Evolutionary conservation across 1,140 invertebrate species (phyloP), one percentile per base, ranked within the genome.

Genomic region (Belonocnema kinseyi): DNA sequence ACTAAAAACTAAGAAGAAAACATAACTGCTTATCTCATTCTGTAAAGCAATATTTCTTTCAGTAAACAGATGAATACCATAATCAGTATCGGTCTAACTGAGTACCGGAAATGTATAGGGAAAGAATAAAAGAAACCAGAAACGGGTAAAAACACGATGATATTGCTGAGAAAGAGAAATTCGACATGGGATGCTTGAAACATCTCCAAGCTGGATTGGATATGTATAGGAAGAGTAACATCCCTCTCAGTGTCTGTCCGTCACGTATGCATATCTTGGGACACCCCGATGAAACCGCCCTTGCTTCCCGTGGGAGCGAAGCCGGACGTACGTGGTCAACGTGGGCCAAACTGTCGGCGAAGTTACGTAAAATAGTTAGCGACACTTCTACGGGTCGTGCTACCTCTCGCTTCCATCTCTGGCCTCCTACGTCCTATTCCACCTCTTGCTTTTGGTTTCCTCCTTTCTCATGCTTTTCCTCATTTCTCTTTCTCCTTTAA

Each of bases 301-400:
- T 85, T 86, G 83, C 82, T 73, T 87, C 91, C 89, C 90, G 77
- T 82, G 90, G 88, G 90, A 91, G 85, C 80, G 78, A 83, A 85
- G 84, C 88, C 89, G 90, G 89, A 91, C 88, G 90, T 90, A 91
- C 90, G 90, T 91, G 91, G 91, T 92, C 91, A 92, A 90, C 91
- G 85, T 86, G 88, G 87, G 86, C 87, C 89, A 92, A 92, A 91
- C 91, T 92, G 91, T 91, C 89, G 89, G 83, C 88, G 82, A 91
- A 92, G 91, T 92, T 92, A 90, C 89, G 91, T 91, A 92, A 92
- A 92, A 92, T 92, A 92, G 91, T 92, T 92, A 91, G 91, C 89
- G 90, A 91, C 91, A 92, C 90, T 90, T 91, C 86, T 86, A 89
- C 75, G 79, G 76, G 76, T 72, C 82, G 80, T 79, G 61, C 80